Conservation (phyloP, 2,797 vertebrate genomes). For the Gadopsis marmoratus region DNA sequence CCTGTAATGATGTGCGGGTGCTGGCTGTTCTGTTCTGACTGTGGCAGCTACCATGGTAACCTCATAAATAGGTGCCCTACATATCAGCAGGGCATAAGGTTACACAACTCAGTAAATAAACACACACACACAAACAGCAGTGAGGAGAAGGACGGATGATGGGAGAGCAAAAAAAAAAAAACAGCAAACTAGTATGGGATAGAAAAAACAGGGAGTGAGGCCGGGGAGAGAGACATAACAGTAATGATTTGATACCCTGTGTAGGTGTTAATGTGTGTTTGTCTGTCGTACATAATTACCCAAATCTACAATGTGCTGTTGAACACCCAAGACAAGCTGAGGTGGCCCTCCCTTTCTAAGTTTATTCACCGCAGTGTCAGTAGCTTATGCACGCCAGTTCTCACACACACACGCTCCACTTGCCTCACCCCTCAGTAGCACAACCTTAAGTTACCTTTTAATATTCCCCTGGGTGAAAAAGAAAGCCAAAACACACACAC, state of each 20-base stretch:
- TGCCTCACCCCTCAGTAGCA: constrained; percentile 40
- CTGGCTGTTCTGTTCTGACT: constrained; percentile 71
- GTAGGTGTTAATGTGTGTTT: constrained; percentile 39
- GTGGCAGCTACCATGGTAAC: constrained; percentile 84
- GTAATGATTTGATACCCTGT: constrained; percentile 25
- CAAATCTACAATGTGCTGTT: constrained; percentile 54
- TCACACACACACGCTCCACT: constrained; percentile 27
- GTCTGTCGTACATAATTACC: constrained; percentile 54
- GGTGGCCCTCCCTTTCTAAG: constrained; percentile 41
- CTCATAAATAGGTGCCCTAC: constrained; percentile 85
- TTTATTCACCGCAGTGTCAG: constrained; percentile 38
- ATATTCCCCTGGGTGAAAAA: constrained; percentile 62
- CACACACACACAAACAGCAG: constrained; percentile 60
- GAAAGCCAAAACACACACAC: constrained; percentile 39
- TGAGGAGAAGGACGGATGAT: constrained; percentile 28
- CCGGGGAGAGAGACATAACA: background rate
- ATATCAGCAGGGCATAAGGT: constrained; percentile 83
- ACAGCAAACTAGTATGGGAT: background rate
- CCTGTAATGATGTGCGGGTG: constrained; percentile 68
- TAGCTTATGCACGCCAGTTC: background rate
- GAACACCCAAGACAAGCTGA: constrained; percentile 48
- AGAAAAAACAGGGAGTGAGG: constrained; percentile 1
- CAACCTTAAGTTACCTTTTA: constrained; percentile 71
- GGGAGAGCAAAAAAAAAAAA: constrained; percentile 47
- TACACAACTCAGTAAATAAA: constrained; percentile 81